A percentile compares a stretch with the other conserved stretches of the same genome.
Conservation (phyloP, 2,113 vertebrate genomes). For the Ammospiza nelsoni region DNA sequence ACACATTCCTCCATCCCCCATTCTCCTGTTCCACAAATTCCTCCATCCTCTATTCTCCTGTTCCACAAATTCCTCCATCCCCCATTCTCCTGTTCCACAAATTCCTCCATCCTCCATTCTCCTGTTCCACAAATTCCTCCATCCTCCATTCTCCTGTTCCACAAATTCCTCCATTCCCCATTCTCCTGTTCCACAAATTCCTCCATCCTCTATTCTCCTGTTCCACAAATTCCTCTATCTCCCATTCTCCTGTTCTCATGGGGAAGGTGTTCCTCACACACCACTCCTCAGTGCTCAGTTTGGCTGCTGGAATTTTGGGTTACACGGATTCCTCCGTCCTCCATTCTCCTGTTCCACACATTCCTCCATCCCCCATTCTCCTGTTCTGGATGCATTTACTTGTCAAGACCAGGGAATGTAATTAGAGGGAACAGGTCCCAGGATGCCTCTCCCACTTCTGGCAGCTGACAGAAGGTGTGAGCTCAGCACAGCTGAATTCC, state of each 20-base stretch:
- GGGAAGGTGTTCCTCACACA: neutral
- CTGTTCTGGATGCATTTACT: constrained; percentile 1
- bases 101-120: too few relatives aligned
- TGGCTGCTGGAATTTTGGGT: neutral
- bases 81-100: too few relatives aligned
- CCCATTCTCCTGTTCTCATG: too few relatives aligned
- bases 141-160: too few relatives aligned
- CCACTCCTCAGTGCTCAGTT: neutral
- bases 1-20: too few relatives aligned
- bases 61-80: too few relatives aligned
- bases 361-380: neutral
- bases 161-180: too few relatives aligned
- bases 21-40: too few relatives aligned
- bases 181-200: neutral
- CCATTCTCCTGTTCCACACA: neutral
- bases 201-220: too few relatives aligned
- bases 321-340: neutral
- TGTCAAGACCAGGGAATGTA: constrained; percentile 48
- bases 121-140: too few relatives aligned
- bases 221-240: too few relatives aligned
- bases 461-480: constrained; percentile 44
- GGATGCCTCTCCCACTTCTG: constrained; percentile 40
- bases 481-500: constrained; percentile 46
- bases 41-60: too few relatives aligned
- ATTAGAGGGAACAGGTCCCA: constrained; percentile 50